Evolutionary conservation across 2,797 vertebrate species (phyloP).

Genomic region (Enteromius thamalakanensis): DNA sequence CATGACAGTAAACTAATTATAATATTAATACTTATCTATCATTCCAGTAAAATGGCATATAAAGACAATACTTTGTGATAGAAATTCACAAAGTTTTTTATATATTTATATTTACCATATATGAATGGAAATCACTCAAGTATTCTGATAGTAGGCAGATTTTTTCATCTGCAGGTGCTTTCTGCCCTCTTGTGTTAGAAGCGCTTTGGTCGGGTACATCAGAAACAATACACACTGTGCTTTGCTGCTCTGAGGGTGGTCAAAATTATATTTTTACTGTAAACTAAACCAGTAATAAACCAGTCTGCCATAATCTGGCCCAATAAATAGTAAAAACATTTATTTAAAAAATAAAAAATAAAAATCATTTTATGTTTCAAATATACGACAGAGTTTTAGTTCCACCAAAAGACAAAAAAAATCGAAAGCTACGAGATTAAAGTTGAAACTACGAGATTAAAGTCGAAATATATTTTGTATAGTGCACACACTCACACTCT

Average conservation of each 20-base stretch:
- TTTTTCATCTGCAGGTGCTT: slow-evolving; percentile 10
- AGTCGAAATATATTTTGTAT: no score
- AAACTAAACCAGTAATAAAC: background rate
- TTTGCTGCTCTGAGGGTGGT: background rate
- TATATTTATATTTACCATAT: background rate
- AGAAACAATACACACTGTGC: background rate
- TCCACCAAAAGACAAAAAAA: no score
- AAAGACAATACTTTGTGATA: background rate
- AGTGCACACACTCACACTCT: no score
- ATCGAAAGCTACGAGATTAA: no score
- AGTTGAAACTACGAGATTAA: no score
- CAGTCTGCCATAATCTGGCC: background rate
- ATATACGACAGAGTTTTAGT: no score
- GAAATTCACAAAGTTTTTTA: background rate
- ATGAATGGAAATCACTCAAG: background rate
- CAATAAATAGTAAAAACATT: background rate
- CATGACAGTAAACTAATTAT: background rate
- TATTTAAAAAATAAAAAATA: background rate
- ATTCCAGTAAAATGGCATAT: background rate
- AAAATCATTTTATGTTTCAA: no score
- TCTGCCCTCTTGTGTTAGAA: slow-evolving; percentile 73
- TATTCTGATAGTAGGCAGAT: background rate
- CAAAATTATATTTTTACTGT: background rate
- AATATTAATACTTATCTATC: background rate
- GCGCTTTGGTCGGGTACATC: background rate